A percentile compares a stretch with the other conserved stretches of the same genome.
Evolutionary conservation across 1,140 invertebrate species (phyloP).

Genomic region (Drosophila cardini): DNA sequence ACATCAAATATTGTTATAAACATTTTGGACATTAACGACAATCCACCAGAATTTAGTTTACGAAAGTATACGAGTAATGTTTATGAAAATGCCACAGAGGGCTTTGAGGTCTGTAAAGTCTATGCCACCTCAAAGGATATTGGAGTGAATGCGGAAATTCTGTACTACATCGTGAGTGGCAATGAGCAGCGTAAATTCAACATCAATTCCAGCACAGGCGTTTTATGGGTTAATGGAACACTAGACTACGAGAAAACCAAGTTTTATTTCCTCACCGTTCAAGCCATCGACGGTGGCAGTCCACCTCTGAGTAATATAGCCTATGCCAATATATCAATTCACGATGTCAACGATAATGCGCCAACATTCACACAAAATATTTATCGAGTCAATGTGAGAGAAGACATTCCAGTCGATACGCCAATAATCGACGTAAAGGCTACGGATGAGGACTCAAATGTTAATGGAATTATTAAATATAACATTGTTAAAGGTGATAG

Average conservation of each 20-base stretch:
- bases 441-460: slow-evolving; percentile 92
- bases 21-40: slow-evolving; percentile 95
- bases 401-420: slow-evolving; percentile 90
- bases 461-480: slow-evolving; percentile 92
- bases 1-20: slow-evolving; percentile 87
- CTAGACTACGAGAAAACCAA: slow-evolving; percentile 94
- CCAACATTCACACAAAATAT: slow-evolving; percentile 92
- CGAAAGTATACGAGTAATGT: slow-evolving; percentile 91
- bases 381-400: slow-evolving; percentile 91
- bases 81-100: slow-evolving; percentile 90
- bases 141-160: slow-evolving; percentile 96
- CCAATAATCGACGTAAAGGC: slow-evolving; percentile 90
- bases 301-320: slow-evolving; percentile 94
- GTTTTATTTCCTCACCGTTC: slow-evolving; percentile 95
- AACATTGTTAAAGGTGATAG: slow-evolving; percentile 92
- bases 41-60: slow-evolving; percentile 95
- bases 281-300: slow-evolving; percentile 94
- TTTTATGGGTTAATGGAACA: slow-evolving; percentile 90
- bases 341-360: slow-evolving; percentile 95
- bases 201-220: slow-evolving; percentile 90
- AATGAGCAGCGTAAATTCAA: slow-evolving; percentile 94
- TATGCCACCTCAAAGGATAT: slow-evolving; percentile 96
- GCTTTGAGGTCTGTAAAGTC: slow-evolving; percentile 92
- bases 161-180: slow-evolving; percentile 94
- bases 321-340: slow-evolving; percentile 94